These are phyloP conservation scores for Eolophus roseicapilla DNA, from an alignment of 2,113 vertebrate species.

Conservation along the genomic window DNA sequence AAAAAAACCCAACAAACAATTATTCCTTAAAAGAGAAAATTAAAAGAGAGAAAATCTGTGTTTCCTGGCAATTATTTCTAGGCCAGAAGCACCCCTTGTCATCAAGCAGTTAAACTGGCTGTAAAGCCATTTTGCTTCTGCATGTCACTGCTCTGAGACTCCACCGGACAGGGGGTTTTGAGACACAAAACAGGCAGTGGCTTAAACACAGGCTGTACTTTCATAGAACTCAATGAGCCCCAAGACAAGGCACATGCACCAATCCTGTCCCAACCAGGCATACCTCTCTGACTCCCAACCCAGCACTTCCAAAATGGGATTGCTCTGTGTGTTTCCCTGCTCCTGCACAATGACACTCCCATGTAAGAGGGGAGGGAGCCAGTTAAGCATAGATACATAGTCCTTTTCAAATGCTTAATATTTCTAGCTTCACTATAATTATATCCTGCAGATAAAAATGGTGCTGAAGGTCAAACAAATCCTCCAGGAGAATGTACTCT, in stretches of 20 bases:
- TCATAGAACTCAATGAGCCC: neutral
- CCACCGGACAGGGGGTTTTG: neutral
- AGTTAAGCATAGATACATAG: neutral
- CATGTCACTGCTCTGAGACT: neutral
- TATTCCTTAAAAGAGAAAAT: neutral
- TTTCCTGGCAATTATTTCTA: neutral
- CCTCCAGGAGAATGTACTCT: constrained; percentile 22
- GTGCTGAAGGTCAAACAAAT: constrained; percentile 54
- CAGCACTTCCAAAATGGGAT: neutral
- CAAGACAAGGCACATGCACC: neutral
- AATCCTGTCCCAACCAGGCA: accelerated
- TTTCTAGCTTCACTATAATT: constrained; percentile 26
- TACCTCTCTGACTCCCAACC: neutral
- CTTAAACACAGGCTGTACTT: neutral
- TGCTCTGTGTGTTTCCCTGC: neutral
- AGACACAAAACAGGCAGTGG: neutral
- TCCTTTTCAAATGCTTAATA: neutral
- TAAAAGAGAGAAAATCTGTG: neutral
- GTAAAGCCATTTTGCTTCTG: neutral
- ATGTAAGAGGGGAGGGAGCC: neutral
- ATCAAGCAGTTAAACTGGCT: neutral
- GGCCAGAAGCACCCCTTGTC: neutral
- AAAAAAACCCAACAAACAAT: neutral
- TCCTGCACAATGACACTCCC: neutral
- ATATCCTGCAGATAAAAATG: constrained; percentile 50